These are phyloP conservation scores for Drosophila antonietae DNA, from an alignment of 2,888 invertebrate species.

Conservation along the genomic window DNA sequence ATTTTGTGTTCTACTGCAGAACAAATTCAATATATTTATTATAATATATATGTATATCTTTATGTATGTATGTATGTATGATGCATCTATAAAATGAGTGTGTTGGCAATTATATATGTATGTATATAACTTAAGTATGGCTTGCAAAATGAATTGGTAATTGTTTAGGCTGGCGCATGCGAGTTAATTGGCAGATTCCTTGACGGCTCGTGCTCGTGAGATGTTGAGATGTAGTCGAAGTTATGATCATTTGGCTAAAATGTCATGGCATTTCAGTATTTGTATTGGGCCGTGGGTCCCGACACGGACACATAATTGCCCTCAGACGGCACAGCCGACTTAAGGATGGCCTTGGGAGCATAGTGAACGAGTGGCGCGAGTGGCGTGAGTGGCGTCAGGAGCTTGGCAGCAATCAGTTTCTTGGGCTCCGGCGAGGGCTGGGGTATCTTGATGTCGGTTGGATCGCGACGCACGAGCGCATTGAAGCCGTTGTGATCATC, in stretches of 20 bases:
- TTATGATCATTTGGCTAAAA: constrained; percentile 19
- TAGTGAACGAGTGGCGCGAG: constrained; percentile 71
- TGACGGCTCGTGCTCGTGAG: constrained; percentile 18
- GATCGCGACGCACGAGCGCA: constrained; percentile 85
- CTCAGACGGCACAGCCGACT: constrained; percentile 37
- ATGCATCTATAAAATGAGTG: constrained; percentile 50
- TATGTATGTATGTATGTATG: constrained; percentile 35
- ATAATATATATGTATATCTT: constrained; percentile 17
- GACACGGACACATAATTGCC: constrained; percentile 78
- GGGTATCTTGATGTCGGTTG: constrained; percentile 84
- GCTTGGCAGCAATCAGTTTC: constrained; percentile 70
- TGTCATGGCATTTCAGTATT: constrained; percentile 60
- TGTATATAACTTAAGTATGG: constrained; percentile 65
- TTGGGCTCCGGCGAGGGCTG: constrained; percentile 61
- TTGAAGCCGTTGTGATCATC: constrained; percentile 86
- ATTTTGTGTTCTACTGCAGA: constrained; percentile 66
- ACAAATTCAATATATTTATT: constrained; percentile 56
- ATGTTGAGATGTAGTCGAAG: constrained; percentile 28
- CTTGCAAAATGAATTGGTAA: constrained; percentile 19
- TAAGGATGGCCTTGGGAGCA: constrained; percentile 56
- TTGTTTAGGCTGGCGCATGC: constrained; percentile 30
- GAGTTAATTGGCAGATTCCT: constrained; percentile 32
- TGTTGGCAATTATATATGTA: constrained; percentile 28
- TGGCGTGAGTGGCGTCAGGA: constrained; percentile 45
- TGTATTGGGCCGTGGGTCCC: constrained; percentile 72